Evolutionary conservation across 2,888 invertebrate species (phyloP), one percentile per base, ranked within the genome.

Genomic region (Pharmacophagus antenor): DNA sequence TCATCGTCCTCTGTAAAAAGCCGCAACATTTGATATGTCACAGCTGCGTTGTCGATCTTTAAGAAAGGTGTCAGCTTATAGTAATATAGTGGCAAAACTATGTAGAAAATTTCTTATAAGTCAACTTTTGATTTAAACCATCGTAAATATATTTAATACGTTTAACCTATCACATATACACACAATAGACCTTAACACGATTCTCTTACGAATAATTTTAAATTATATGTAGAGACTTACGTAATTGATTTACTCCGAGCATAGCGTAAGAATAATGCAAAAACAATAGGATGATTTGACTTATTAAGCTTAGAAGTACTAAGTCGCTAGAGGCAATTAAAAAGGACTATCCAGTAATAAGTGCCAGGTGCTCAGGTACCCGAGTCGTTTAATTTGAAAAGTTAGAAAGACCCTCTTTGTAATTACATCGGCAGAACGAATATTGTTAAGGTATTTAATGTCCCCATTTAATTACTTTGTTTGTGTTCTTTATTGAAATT

Each of bases 381-480:
- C n/a, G 50, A 31, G 44, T 20, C 42, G 49, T 60, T 47, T 56
- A 56, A 61, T 47, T 61, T 56, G 56, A 61, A 61, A 61, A 61
- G 56, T 61, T 61, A 52, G 51, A 56, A 51, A 25, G 41, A 12
- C 31, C 23, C 52, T 48, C 56, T 48, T 18, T 56, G 56, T 61
- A 56, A 60, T 60, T 61, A 52, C 47, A 60, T n/a, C 54, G 44
- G 50, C 56, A 41, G n/a, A 56, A 37, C 51, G 51, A 47, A 56
- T 25, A 46, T 41, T 56, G 21, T 56, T 56, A 23, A 17, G 15
- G 44, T 56, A 56, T 47, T 56, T 51, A 22, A 10, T 25, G 37
- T 52, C 20, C 21, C n/a, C 41, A 51, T 52, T 46, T 50, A 56
- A 61, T 61, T 51, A 56, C 50, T 17, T 56, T 46, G 47, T 41